phyloP scores from a whole-genome alignment of 1,140 invertebrate species.

The Drosophila sp. region DNA sequence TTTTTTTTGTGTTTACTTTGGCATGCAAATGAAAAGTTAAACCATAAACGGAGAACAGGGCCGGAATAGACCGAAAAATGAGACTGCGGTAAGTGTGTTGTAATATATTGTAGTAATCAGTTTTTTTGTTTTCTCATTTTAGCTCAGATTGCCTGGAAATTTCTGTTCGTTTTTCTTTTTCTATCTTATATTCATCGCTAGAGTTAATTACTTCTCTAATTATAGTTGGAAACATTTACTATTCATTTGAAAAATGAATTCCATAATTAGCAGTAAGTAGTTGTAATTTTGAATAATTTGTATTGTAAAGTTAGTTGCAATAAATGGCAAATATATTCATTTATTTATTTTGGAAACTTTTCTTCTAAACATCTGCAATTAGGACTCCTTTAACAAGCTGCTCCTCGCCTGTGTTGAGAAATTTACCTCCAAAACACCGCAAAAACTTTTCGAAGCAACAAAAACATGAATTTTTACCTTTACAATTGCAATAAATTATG shows the following conservation, averaged over 20 bases:
- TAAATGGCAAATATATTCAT: not conserved
- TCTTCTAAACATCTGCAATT: conserved; percentile 9
- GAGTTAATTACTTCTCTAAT: no score
- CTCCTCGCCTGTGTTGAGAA: conserved; percentile 13
- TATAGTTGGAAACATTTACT: no score
- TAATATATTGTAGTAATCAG: no score
- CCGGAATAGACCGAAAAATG: conserved; percentile 34
- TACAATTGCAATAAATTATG: conserved; percentile 78
- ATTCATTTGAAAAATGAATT: no score
- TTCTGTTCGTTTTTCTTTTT: no score
- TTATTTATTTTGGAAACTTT: not conserved
- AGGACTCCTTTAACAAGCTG: not conserved
- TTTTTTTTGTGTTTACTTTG: not conserved
- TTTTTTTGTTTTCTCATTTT: no score
- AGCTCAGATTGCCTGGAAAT: no score
- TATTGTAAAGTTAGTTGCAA: no score
- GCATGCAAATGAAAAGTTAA: conserved; percentile 41
- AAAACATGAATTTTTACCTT: conserved; percentile 73
- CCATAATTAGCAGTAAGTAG: no score
- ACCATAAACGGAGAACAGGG: conserved; percentile 20
- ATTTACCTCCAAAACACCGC: not conserved
- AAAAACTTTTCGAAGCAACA: conserved; percentile 46
- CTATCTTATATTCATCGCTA: no score
- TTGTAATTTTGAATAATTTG: no score
- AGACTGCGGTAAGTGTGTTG: not conserved